Percentiles rank a stretch among this genome's conserved stretches.
Evolutionary conservation across 1,140 invertebrate species (phyloP).

Genomic region (Heliconius melpomene): DNA sequence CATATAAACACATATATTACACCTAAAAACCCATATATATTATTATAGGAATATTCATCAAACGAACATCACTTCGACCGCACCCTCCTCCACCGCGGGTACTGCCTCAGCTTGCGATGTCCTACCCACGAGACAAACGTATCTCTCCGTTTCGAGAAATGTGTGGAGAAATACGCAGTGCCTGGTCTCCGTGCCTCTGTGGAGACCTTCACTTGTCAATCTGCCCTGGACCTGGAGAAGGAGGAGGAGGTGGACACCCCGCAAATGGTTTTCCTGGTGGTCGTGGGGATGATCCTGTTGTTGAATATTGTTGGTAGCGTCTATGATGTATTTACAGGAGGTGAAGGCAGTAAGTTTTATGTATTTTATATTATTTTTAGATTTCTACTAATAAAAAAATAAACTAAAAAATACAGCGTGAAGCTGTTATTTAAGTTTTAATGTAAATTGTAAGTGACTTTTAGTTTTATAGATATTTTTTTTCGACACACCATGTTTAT

Average conservation of each 20-base stretch:
- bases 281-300: slow-evolving; percentile 41
- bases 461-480: no score
- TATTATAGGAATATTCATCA: slow-evolving; percentile 45
- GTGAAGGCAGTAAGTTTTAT: slow-evolving; percentile 47
- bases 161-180: slow-evolving; percentile 45
- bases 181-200: slow-evolving; percentile 40
- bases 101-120: slow-evolving; percentile 51
- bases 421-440: no score
- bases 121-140: slow-evolving; percentile 39
- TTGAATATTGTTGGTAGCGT: slow-evolving; percentile 51
- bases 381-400: neutral
- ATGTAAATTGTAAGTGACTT: no score
- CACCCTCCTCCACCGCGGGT: slow-evolving; percentile 50
- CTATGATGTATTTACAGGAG: slow-evolving; percentile 45
- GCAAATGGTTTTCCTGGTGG: slow-evolving; percentile 39
- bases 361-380: neutral
- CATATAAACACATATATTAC: no score
- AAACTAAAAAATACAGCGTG: no score
- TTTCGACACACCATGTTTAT: no score
- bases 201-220: slow-evolving; percentile 45
- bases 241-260: slow-evolving; percentile 33
- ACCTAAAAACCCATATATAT: neutral
- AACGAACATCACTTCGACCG: slow-evolving; percentile 47
- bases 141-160: slow-evolving; percentile 50
- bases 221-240: slow-evolving; percentile 11